Evolutionary conservation across 92 coral and sea anemone genomes (phyloP).

Genomic region (Epizoanthus scotinus): DNA sequence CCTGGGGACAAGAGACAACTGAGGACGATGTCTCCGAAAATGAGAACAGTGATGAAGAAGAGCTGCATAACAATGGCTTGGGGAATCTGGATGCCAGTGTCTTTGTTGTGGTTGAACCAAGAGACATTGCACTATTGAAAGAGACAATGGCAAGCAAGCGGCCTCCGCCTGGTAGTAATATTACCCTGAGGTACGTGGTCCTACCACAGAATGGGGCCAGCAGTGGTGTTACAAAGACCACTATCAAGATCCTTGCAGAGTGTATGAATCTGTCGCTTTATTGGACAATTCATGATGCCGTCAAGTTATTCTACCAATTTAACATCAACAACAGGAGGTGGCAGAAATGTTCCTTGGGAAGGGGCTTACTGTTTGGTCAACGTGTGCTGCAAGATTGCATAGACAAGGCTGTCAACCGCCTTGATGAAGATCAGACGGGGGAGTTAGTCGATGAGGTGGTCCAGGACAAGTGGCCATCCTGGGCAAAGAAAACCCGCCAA

Average conservation of each 20-base stretch:
- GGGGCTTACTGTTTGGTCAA: conserved; percentile 56
- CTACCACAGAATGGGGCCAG: conserved; percentile 53
- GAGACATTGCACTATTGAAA: conserved; percentile 25
- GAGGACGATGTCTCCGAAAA: background rate
- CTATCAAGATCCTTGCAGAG: conserved; percentile 56
- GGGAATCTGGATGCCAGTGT: conserved; percentile 28
- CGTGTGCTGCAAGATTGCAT: conserved; percentile 53
- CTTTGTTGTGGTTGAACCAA: conserved; percentile 52
- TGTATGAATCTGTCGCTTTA: conserved; percentile 36
- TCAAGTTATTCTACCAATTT: conserved; percentile 39
- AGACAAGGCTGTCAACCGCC: conserved; percentile 35
- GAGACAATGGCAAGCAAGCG: conserved; percentile 9
- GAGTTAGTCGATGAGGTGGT: conserved; percentile 6
- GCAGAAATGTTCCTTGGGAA: conserved; percentile 45
- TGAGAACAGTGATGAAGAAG: background rate
- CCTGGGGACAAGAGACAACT: conserved; percentile 39
- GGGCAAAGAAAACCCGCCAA: conserved; percentile 26
- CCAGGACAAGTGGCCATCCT: conserved; percentile 36
- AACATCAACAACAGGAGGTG: conserved; percentile 44
- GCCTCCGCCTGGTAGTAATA: conserved; percentile 32
- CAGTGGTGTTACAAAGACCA: conserved; percentile 52
- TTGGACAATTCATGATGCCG: conserved; percentile 62
- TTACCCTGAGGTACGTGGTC: conserved; percentile 44
- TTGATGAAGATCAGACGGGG: background rate
- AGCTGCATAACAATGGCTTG: conserved; percentile 8